Evolutionary conservation across 2,113 vertebrate genomes (phyloP), one percentile per base, ranked within the genome.

Genomic region (Aphyosemion australe): DNA sequence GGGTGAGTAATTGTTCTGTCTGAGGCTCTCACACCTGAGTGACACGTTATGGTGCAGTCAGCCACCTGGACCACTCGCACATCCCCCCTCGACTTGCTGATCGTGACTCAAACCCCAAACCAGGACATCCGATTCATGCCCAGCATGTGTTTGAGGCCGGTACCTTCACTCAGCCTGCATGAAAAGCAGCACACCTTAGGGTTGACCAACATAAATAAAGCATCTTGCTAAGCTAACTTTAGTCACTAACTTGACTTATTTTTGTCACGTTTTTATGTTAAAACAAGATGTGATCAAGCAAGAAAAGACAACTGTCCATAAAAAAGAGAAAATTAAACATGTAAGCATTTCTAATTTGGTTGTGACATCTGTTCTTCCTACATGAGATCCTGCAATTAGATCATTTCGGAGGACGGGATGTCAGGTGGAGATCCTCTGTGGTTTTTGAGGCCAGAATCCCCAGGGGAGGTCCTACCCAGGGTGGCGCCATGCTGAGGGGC

Each of bases 401-500:
- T 55, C 15, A 61, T 69, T 43, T 65, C 62, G 18, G 70, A 65
- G 48, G 67, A 55, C 32, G 41, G 47, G 15, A 21, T 55, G 39
- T 82, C 76, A 84, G 74, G 78, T 82, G 83, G 74, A 61, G 76
- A 69, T 76, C 76, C 67, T 72, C 54, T 71, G 77, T 65, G 85
- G 85, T 47, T 76, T 78, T 37, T 68, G 32, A 68, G 75, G 58
- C 48, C 37, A 55, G 60, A 59, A 82, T 80, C 84, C 83, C 74
- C 79, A 26, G 76, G 78, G 72, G 74, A 85, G 88, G 79, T 82
- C 82, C 65, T 77, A 78, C 85, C 82, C 80, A 69, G 76, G 21
- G 12, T 72, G 88, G 84, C 74, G 82, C 88, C 77, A 61, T 4
- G 61, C 42, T 45, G 47, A 61, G 65, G 78, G 75, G 74, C 76